These are phyloP conservation scores for Neodiprion virginianus DNA, from an alignment of 1,140 invertebrate species.

Conservation along the genomic window DNA sequence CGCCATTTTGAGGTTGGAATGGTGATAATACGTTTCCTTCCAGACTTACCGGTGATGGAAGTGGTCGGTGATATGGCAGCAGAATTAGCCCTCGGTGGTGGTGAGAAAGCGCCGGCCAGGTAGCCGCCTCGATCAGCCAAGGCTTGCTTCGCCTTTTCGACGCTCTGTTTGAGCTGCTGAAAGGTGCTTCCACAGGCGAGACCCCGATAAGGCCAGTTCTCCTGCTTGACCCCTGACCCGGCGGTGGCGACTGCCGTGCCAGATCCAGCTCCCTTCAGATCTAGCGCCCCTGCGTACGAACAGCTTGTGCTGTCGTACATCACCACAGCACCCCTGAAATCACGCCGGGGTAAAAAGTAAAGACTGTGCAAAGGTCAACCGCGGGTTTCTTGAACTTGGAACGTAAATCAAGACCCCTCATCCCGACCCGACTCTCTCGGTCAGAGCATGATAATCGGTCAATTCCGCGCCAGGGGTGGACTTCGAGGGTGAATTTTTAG, in stretches of 20 bases:
- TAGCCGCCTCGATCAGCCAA: constrained; percentile 65
- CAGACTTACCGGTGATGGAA: constrained; percentile 51
- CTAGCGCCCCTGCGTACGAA: constrained; percentile 85
- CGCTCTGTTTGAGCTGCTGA: constrained; percentile 86
- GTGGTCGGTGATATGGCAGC: constrained; percentile 54
- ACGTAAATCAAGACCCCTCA: background rate
- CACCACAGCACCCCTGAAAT: constrained; percentile 58
- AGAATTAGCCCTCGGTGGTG: constrained; percentile 55
- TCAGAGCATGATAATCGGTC: background rate
- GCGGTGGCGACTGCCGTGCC: constrained; percentile 38
- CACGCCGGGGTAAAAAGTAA: background rate
- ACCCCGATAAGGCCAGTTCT: constrained; percentile 62
- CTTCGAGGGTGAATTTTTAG: background rate
- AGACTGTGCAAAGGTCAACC: background rate
- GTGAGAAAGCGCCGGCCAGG: constrained; percentile 59
- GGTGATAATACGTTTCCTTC: background rate
- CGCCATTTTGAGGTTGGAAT: background rate
- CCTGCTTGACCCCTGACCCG: constrained; percentile 60
- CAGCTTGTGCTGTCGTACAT: constrained; percentile 90
- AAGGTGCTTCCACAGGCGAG: constrained; percentile 70
- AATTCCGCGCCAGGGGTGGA: background rate
- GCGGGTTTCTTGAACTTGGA: background rate
- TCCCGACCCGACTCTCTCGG: background rate
- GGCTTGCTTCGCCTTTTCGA: constrained; percentile 87
- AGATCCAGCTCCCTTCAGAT: constrained; percentile 76